These are phyloP conservation scores for Saxidomus purpurata DNA, from an alignment of 1,140 invertebrate genomes.

Conservation along the genomic window DNA sequence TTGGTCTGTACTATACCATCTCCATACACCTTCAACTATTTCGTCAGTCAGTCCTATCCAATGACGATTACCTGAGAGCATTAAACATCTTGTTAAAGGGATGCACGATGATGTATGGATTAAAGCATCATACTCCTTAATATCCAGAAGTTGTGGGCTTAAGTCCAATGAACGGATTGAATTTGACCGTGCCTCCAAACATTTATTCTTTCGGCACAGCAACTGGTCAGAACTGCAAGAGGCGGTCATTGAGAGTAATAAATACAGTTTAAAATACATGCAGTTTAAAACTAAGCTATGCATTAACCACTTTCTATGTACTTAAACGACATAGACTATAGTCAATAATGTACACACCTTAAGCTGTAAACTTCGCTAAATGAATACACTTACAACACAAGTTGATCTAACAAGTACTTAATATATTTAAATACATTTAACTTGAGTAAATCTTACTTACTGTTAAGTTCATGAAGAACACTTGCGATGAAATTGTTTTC, in stretches of 20 bases:
- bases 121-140: background rate
- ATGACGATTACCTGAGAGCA: background rate
- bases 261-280: no score
- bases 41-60: slow-evolving; percentile 57
- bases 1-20: slow-evolving; percentile 28
- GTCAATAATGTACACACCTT: no score
- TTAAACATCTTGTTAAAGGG: background rate
- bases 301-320: no score
- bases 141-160: background rate
- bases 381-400: no score
- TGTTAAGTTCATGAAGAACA: background rate
- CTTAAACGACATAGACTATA: no score
- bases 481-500: slow-evolving; percentile 30
- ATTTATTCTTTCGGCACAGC: no score
- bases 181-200: no score
- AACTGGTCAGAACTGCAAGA: no score
- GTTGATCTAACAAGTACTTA: no score
- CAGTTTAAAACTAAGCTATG: no score
- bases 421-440: background rate
- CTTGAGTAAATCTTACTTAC: background rate
- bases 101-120: background rate
- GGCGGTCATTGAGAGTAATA: no score
- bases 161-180: background rate
- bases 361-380: no score
- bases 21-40: slow-evolving; percentile 51